Evolutionary conservation across 2,113 vertebrate genomes (phyloP).

Genomic region (Nothoprocta pentlandii): DNA sequence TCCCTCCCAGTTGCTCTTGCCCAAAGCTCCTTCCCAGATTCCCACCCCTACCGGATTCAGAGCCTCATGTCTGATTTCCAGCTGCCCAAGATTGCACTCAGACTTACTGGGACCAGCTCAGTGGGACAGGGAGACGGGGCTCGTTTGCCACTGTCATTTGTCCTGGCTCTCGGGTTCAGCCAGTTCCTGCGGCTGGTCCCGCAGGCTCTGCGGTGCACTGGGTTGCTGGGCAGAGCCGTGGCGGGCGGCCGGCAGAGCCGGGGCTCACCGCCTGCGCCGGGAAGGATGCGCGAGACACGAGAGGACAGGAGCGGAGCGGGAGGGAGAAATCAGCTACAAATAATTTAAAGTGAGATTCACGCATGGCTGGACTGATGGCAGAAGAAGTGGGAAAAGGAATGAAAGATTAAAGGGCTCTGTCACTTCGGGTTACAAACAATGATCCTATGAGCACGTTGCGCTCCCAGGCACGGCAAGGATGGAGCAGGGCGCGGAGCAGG

Average conservation of each 20-base stretch:
- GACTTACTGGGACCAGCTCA: neutral
- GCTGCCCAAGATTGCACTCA: neutral
- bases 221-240: neutral
- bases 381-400: constrained; percentile 91
- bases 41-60: accelerated
- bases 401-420: constrained; percentile 93
- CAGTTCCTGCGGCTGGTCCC: neutral
- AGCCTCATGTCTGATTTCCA: neutral
- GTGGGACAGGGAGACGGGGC: neutral
- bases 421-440: constrained; percentile 86
- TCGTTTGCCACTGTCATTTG: neutral
- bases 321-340: constrained; percentile 78
- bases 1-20: neutral
- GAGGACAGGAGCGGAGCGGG: accelerated
- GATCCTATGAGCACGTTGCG: constrained; percentile 82
- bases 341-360: constrained; percentile 87
- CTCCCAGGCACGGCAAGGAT: constrained; percentile 79
- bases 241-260: accelerated
- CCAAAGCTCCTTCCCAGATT: neutral
- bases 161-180: neutral
- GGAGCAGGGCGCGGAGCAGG: constrained; percentile 81
- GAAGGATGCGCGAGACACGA: neutral
- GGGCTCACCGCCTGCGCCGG: accelerated
- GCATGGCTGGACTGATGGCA: constrained; percentile 88
- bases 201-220: accelerated